A percentile compares a stretch with the other conserved stretches of the same genome.
Conservation (phyloP, 2,113 vertebrate species). For the Casuarius casuarius region DNA sequence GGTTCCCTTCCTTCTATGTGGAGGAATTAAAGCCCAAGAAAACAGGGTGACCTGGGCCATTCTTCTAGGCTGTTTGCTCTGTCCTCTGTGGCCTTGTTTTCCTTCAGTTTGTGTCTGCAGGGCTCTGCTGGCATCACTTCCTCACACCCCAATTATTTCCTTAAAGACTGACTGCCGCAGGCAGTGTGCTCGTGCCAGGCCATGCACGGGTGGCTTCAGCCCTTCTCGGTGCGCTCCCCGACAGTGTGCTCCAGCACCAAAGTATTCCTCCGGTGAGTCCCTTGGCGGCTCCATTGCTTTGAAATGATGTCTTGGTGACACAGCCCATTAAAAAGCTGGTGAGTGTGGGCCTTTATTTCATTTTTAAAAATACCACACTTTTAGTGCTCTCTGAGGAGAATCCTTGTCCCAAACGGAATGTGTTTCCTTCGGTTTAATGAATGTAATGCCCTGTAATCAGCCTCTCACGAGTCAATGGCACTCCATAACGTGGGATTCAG, state of each 20-base stretch:
- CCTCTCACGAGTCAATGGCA: background rate
- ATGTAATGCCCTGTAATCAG: background rate
- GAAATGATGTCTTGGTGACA: background rate
- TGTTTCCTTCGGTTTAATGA: background rate
- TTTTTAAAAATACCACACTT: background rate
- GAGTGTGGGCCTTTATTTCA: background rate
- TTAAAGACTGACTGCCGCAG: too few relatives aligned
- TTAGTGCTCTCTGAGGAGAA: background rate
- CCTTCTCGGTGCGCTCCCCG: background rate
- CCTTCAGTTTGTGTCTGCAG: background rate
- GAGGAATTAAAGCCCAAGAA: rapidly evolving
- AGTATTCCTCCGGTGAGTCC: background rate
- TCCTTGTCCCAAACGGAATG: background rate
- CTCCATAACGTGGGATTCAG: background rate
- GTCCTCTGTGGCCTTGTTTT: background rate
- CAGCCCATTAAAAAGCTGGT: background rate
- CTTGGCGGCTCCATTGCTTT: background rate
- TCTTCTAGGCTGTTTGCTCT: background rate
- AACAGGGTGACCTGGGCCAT: rapidly evolving
- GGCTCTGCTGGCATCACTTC: background rate
- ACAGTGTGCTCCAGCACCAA: rapidly evolving
- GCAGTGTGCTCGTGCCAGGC: background rate
- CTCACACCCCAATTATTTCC: background rate
- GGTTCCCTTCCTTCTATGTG: rapidly evolving
- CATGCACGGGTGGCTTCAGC: background rate